phyloP scores from a whole-genome alignment of 1,140 invertebrate species.

The Formica selysi region DNA sequence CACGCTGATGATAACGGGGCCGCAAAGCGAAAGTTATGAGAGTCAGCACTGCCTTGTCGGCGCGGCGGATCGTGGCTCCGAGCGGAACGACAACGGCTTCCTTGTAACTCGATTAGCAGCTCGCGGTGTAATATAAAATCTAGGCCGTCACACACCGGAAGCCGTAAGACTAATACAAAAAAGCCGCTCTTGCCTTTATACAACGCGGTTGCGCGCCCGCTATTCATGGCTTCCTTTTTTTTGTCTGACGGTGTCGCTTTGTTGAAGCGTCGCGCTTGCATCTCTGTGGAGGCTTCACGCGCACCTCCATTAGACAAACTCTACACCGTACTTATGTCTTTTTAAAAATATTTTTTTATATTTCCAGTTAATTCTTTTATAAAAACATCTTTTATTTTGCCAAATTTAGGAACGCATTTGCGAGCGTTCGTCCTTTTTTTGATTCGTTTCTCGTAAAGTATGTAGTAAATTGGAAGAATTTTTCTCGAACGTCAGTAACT shows the following conservation, averaged over 20 bases:
- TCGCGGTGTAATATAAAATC: slow-evolving; percentile 70
- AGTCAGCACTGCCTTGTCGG: background rate
- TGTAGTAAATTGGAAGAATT: background rate
- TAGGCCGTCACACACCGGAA: slow-evolving; percentile 59
- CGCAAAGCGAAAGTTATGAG: slow-evolving; percentile 34
- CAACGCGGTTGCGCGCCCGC: background rate
- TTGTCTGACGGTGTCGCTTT: slow-evolving; percentile 49
- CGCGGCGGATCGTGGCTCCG: background rate
- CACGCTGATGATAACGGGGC: slow-evolving; percentile 40
- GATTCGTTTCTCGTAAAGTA: background rate
- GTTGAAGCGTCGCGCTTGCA: slow-evolving; percentile 35
- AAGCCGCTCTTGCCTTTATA: slow-evolving; percentile 9
- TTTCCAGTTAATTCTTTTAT: background rate
- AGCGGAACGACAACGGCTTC: slow-evolving; percentile 50
- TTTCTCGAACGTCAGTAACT: background rate
- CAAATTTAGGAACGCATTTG: background rate
- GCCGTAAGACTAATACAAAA: slow-evolving; percentile 64
- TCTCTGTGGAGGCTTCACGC: slow-evolving; percentile 35
- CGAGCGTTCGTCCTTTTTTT: no score
- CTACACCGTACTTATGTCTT: background rate
- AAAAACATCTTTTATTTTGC: background rate
- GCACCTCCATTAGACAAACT: slow-evolving; percentile 7
- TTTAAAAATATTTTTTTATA: background rate
- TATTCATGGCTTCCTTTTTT: slow-evolving; percentile 60
- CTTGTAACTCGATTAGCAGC: slow-evolving; percentile 66